phyloP scores from a whole-genome alignment of 2,797 vertebrate genomes.

The Lepilemur ruficaudatus region DNA sequence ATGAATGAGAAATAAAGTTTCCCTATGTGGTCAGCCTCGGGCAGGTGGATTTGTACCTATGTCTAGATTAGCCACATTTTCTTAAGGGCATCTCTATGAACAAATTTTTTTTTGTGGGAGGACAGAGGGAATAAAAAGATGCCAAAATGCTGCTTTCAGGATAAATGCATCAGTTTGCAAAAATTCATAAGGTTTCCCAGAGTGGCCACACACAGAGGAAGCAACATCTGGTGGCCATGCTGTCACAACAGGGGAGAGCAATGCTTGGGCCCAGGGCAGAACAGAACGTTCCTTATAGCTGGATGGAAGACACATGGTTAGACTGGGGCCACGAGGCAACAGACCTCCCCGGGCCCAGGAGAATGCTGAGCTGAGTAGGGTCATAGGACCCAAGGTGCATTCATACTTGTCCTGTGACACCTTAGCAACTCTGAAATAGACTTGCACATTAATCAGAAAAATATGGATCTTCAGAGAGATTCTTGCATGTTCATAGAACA shows the following conservation, averaged over 20 bases:
- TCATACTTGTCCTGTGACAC: not conserved
- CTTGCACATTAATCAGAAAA: not conserved
- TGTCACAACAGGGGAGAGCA: not conserved
- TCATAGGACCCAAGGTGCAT: not conserved
- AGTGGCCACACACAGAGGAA: conserved; percentile 60
- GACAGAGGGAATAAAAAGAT: conserved; percentile 23
- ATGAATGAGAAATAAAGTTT: not conserved
- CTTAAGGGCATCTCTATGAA: not conserved
- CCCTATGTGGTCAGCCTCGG: not conserved
- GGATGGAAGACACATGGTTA: not conserved
- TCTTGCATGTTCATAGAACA: not conserved
- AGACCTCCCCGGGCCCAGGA: not conserved
- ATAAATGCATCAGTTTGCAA: conserved; percentile 54
- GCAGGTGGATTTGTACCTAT: not conserved
- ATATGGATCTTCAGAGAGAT: not conserved
- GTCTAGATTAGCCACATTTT: not conserved
- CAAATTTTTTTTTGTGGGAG: not conserved
- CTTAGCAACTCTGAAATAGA: not conserved
- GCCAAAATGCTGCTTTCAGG: conserved; percentile 11
- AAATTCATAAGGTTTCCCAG: conserved; percentile 47
- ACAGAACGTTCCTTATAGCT: not conserved
- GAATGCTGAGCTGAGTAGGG: not conserved
- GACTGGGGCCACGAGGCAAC: not conserved
- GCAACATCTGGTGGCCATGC: conserved; percentile 51
- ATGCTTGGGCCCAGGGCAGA: conserved; percentile 14